Evolutionary conservation across 2,797 vertebrate species (phyloP), one percentile per base, ranked within the genome.

Genomic region (Enteromius viviparus): DNA sequence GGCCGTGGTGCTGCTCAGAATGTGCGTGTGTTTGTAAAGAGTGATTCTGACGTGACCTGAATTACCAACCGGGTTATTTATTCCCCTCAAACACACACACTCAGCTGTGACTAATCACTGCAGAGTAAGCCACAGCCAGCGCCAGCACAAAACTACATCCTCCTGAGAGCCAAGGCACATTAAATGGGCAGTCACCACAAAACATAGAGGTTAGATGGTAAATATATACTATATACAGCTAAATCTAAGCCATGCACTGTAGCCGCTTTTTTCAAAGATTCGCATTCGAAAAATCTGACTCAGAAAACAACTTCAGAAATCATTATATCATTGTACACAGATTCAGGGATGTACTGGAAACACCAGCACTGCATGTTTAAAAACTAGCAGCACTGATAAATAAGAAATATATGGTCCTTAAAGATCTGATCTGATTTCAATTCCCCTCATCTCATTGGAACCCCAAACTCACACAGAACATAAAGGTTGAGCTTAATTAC

Each of bases 1-100:
- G 68, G 60, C 12, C 1, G 6, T 62, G 42, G 29, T 37, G n/a
- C 55, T 40, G 21, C 60, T 82, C n/a, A 40, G 45, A 82, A 68
- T 55, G 62, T 76, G 72, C 14, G 32, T 29, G 47, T 40, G 45
- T 76, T 76, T 66, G 34, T 49, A 42, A 74, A 75, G 42, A 76
- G 47, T 76, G 72, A 82, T 76, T 82, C 70, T 83, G 75, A 66
- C 76, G 58, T 88, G 82, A 83, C 82, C 83, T 76, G 76, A 86
- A 87, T 77, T 17, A 77, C 69, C 76, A 83, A 84, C 26, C 9
- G n/a, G 77, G 74, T 81, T 81, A 70, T 86, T 81, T 78, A 80
- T 80, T 68, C 84, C 64, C 7, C 15, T 47, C 66, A 51, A 58
- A 40, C 69, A 84, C 49, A 80, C 51, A 72, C 51, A 86, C 72